Base-by-base conservation (phyloP, 2,888 invertebrate species). In the Ennomos quercinarius region DNA sequence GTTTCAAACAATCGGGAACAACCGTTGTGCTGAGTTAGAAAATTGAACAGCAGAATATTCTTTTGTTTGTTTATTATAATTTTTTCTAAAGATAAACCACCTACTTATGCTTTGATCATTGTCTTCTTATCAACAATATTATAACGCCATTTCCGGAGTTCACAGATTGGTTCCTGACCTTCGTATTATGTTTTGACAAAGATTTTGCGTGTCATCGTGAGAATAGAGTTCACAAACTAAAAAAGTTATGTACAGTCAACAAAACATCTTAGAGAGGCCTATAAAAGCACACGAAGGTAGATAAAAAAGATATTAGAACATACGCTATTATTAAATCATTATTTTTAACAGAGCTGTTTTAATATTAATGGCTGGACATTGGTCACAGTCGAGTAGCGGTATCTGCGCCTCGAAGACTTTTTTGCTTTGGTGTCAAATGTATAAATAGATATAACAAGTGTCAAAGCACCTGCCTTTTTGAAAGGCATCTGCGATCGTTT, bases 401-500 rank as follows among this genome's bases (percentile, higher is more conserved):
- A 61, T 48, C 34, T 37, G 49, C 49, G 54, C 41, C 49, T 59
- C 53, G 9, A 27, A 27, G 49, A 49, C 41, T 61, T 58, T 57
- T 62, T 62, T 53, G 47, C 47, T 52, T 61, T 43, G 57, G 47
- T 59, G 54, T 54, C 46, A 65, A 62, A 64, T 48, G 56, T 64
- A 69, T 55, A 69, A 67, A 67, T 62, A 69, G 63, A 60, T 40
- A 12, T 47, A 11, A 41, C 40, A 45, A 63, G 40, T 58, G 46
- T 55, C 54, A 51, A 48, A 50, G 53, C 67, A 69, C 63, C 68
- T 69, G 68, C 63, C 58, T 44, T 58, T 53, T 45, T 44, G 40
- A 55, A 51, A 11, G 54, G 48, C 65, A 67, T 69, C 62, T 65
- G 67, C 60, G 54, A 50, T 61, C 56, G 61, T 68, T 64, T 61